Percentiles rank a stretch among this genome's conserved stretches.
Evolutionary conservation across 2,797 vertebrate species (phyloP).

Genomic region (Allobates femoralis): DNA sequence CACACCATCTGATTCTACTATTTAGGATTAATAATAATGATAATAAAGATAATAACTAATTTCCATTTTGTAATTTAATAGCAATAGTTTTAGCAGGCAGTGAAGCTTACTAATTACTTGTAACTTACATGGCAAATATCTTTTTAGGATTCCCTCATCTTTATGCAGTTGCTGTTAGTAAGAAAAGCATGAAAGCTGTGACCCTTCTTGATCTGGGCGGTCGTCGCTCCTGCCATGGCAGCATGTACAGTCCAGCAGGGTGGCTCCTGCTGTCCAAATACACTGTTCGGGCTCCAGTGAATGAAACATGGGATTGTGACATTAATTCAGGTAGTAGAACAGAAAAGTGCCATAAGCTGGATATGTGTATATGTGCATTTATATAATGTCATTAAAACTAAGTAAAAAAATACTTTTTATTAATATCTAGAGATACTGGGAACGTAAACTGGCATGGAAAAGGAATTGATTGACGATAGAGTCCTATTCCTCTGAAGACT

Average conservation of each 20-base stretch:
- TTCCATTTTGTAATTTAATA: not conserved
- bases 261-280: conserved; percentile 85
- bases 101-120: not conserved
- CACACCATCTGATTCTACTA: no score
- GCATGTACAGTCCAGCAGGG: conserved; percentile 87
- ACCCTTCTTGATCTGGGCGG: conserved; percentile 79
- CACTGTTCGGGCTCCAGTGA: conserved; percentile 72
- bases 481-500: no score
- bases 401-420: no score
- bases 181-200: conserved; percentile 78
- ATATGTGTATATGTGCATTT: no score
- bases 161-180: conserved; percentile 81
- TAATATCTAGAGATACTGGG: no score
- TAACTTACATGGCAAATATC: not conserved
- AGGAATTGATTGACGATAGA: no score
- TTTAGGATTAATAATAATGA: no score
- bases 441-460: no score
- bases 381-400: no score
- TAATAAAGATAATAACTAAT: no score
- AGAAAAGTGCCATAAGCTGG: not conserved
- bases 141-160: conserved; percentile 76
- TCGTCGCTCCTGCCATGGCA: conserved; percentile 86
- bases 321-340: conserved; percentile 78
- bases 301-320: conserved; percentile 77
- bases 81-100: not conserved